Percentiles rank a stretch among this genome's conserved stretches.
Evolutionary conservation across 1,140 invertebrate genomes (phyloP).

Genomic region (Dysdera silvatica): DNA sequence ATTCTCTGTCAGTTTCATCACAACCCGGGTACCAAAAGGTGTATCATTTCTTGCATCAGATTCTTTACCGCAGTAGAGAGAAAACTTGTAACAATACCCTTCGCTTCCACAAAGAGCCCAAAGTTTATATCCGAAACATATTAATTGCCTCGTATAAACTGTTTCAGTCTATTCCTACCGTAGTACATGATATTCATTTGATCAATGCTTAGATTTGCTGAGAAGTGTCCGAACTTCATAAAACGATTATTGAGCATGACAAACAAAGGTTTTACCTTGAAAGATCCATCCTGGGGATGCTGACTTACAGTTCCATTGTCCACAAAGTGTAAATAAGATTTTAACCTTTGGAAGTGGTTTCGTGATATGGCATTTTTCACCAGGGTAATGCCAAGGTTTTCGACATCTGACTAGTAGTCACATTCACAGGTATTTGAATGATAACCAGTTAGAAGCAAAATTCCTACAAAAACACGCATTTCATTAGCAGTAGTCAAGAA

Average conservation of each 20-base stretch:
- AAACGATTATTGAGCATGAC: constrained; percentile 2
- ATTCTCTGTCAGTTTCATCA: neutral
- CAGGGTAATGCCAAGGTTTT: neutral
- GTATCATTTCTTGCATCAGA: neutral
- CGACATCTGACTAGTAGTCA: constrained; percentile 1
- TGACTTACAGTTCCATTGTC: constrained; percentile 5
- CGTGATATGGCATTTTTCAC: constrained; percentile 1
- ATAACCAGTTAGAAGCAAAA: neutral
- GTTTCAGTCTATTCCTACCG: neutral
- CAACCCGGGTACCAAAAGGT: neutral
- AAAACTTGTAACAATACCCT: neutral
- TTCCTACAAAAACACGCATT: neutral
- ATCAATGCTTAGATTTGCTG: constrained; percentile 7
- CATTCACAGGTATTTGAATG: constrained; percentile 3
- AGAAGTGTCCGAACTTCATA: constrained; percentile 10
- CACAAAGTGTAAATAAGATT: constrained; percentile 8
- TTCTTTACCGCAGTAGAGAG: neutral
- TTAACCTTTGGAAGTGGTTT: constrained; percentile 5
- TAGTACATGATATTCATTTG: constrained; percentile 8
- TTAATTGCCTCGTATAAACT: neutral
- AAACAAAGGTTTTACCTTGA: constrained; percentile 11
- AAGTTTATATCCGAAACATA: neutral
- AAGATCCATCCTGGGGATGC: neutral
- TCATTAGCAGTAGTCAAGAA: constrained; percentile 1
- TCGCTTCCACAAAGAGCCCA: neutral